Percentiles rank a stretch among this genome's conserved stretches.
phyloP scores from a whole-genome alignment of 2,113 vertebrate genomes.

The Pygoscelis antarcticus region DNA sequence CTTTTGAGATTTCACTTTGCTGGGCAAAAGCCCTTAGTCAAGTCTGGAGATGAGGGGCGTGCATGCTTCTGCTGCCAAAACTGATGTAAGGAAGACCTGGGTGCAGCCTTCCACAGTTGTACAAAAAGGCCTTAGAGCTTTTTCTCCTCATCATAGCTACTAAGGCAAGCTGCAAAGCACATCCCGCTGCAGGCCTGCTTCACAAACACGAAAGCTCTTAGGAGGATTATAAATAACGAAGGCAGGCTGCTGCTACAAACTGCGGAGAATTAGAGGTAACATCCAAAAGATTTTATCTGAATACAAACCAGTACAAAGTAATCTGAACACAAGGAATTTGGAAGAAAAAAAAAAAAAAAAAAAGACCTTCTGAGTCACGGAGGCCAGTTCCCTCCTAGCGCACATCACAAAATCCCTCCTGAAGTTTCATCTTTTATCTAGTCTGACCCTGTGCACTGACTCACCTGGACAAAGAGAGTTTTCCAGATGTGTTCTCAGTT shows the following conservation, averaged over 20 bases:
- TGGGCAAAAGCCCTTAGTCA: background rate
- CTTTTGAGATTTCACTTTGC: background rate
- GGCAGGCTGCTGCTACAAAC: background rate
- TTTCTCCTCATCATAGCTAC: background rate
- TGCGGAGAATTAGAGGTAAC: background rate
- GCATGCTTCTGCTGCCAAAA: background rate
- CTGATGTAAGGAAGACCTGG: fast-evolving
- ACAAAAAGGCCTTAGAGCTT: background rate
- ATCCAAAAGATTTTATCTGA: background rate
- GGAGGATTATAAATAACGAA: background rate
- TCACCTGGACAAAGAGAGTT: background rate
- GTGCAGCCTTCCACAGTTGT: background rate
- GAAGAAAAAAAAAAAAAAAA: background rate
- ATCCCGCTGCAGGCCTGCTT: background rate
- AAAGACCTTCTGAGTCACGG: background rate
- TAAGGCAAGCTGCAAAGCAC: background rate
- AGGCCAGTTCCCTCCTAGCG: background rate
- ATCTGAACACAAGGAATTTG: background rate
- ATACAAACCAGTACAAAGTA: background rate
- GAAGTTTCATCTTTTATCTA: background rate
- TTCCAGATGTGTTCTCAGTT: background rate
- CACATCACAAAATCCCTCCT: background rate
- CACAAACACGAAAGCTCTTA: background rate
- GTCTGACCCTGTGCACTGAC: background rate
- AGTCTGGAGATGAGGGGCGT: background rate